These are phyloP conservation scores for Pristionchus entomophagus DNA, from an alignment of 2,888 invertebrate genomes.

Conservation along the genomic window DNA sequence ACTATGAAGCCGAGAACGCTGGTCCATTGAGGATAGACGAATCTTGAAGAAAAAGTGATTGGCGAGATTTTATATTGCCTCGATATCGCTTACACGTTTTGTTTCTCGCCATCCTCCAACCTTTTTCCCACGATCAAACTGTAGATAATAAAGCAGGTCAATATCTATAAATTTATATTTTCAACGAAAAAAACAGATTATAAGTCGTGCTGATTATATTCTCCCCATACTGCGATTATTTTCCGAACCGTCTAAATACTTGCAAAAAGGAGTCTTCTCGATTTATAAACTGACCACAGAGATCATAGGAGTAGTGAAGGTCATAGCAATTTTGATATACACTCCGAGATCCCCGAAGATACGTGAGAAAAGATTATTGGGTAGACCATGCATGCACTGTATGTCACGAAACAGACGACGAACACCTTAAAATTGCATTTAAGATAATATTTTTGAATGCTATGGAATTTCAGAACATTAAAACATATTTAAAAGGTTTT, in stretches of 20 bases:
- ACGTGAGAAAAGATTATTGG: neutral
- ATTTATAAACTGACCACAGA: neutral
- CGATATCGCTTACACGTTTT: neutral
- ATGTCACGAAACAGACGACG: slow-evolving; percentile 35
- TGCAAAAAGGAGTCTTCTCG: neutral
- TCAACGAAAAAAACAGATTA: too few species aligned
- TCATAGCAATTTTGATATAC: slow-evolving; percentile 11
- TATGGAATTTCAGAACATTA: too few species aligned
- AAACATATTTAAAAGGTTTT: neutral
- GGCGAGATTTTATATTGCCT: neutral
- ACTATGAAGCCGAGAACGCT: neutral
- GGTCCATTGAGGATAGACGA: neutral
- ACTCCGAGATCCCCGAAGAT: slow-evolving; percentile 14
- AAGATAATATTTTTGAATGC: too few species aligned
- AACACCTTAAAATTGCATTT: neutral
- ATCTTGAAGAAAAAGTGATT: too few species aligned
- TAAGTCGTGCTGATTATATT: too few species aligned
- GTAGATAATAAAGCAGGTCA: neutral
- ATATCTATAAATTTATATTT: neutral
- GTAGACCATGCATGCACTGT: slow-evolving; percentile 20
- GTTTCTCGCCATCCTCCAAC: neutral
- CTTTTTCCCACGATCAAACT: too few species aligned
- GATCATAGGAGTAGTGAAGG: neutral
- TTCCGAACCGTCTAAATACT: neutral
- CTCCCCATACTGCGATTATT: too few species aligned